Evolutionary conservation across 2,797 vertebrate species (phyloP), one percentile per base, ranked within the genome.

Genomic region (Melanotaenia parkinsoni): DNA sequence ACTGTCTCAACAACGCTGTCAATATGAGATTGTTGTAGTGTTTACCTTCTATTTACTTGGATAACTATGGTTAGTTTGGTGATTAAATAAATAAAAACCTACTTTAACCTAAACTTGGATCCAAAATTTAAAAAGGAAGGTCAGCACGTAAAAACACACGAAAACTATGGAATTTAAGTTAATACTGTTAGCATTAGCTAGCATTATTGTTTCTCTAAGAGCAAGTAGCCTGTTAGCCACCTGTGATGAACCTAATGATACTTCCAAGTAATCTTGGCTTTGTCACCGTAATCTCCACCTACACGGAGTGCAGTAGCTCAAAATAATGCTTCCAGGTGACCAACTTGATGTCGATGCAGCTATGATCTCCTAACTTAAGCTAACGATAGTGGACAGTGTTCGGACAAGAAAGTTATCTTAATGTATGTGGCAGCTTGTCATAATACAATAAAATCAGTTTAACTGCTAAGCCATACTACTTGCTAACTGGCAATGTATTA

Each of bases 131-230:
- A 67, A 66, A 5, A 11, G 33, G 14, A 75, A 57, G 56, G 32
- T 70, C 53, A 69, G 63, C 26, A 65, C 50, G 33, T 63, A 62
- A 71, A 79, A 82, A 81, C 68, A 81, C 37, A 82, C 10, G 26
- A 43, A 78, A 79, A 83, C 76, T 51, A 51, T 30, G 16, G 20
- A 51, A 58, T 54, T 66, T 13, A 77, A 82, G 62, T 86, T 62
- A 13, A 61, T 73, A 37, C 67, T 58, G 72, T 84, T 91, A 92
- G 86, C 91, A 86, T 81, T 68, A 74, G 88, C 83, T 81, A 85
- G 68, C 84, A 76, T 38, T 12, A 5, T 24, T 85, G 84, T 88
- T 84, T 89, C 86, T 82, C 65, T 76, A 53, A 51, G 64, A 61
- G 60, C 59, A 1, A 75, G 28, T 54, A 70, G 54, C 40, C 12